Evolutionary conservation across 2,113 vertebrate genomes (phyloP).

Genomic region (Phainopepla nitens): DNA sequence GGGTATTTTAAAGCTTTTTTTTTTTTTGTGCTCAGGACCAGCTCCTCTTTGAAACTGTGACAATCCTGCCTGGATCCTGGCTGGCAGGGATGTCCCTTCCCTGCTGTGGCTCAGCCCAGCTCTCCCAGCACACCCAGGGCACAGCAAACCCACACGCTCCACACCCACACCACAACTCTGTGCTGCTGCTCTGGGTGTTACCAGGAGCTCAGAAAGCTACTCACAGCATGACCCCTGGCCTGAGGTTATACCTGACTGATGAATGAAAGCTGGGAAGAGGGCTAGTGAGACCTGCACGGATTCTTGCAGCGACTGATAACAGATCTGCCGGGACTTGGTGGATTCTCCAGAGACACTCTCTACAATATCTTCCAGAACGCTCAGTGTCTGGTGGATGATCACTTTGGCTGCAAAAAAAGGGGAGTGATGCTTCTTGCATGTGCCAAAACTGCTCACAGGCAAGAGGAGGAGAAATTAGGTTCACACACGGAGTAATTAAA

Average conservation of each 20-base stretch:
- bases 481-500: background rate
- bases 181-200: background rate
- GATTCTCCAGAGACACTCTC: slow-evolving; percentile 93
- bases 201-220: background rate
- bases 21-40: background rate
- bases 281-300: slow-evolving; percentile 94
- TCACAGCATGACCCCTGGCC: slow-evolving; percentile 26
- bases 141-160: background rate
- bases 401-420: slow-evolving; percentile 82
- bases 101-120: background rate
- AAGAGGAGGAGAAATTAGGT: background rate
- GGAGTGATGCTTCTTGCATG: background rate
- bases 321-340: slow-evolving; percentile 97
- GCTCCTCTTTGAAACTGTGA: background rate
- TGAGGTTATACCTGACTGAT: slow-evolving; percentile 88
- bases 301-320: slow-evolving; percentile 96
- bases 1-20: background rate
- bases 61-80: background rate
- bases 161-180: background rate
- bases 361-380: slow-evolving; percentile 89
- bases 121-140: background rate
- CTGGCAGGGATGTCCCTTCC: background rate
- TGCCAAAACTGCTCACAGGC: background rate
- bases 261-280: slow-evolving; percentile 95
- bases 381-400: slow-evolving; percentile 91